Evolutionary conservation across 1,140 invertebrate species (phyloP), one percentile per base, ranked within the genome.

Genomic region (Galleria mellonella): DNA sequence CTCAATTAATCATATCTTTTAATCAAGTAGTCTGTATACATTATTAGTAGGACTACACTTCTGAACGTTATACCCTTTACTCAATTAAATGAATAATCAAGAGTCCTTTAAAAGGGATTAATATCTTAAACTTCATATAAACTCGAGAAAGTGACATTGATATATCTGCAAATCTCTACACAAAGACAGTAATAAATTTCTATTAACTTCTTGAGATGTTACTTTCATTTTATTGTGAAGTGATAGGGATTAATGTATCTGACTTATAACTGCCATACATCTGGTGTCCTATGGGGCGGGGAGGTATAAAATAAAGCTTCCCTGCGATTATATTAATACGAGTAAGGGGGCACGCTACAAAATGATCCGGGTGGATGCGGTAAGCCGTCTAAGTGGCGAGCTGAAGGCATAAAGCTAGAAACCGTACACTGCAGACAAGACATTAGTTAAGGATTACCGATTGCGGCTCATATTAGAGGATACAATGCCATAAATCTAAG

Each of bases 201-300:
- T 77, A 84, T 84, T 81, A 82, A 84, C 75, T 81, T 82, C 72
- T 81, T 67, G 66, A 75, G 74, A 75, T 73, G 73, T 82, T 72
- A 74, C 76, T 81, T 77, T 55, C 73, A 72, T 83, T 83, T 79
- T 77, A 82, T 82, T 84, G 76, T 83, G 68, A 74, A 84, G 74
- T 79, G 74, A 83, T 82, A 85, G 72, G 75, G 76, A 85, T 83
- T 83, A 85, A 81, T 85, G 76, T 70, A 55, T 59, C 62, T 85
- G 81, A 85, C 81, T 83, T 83, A 83, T 82, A 83, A 82, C 81
- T 71, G 76, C 59, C 70, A 83, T 85, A 85, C 71, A 78, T 85
- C 70, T 74, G 60, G 55, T 64, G 70, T 66, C 62, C 63, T 62
- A 47, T 43, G 41, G 47, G 56, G 56, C 61, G 51, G 63, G 69